These are phyloP conservation scores for Bradypus variegatus DNA, from an alignment of 2,797 vertebrate species.

Conservation along the genomic window DNA sequence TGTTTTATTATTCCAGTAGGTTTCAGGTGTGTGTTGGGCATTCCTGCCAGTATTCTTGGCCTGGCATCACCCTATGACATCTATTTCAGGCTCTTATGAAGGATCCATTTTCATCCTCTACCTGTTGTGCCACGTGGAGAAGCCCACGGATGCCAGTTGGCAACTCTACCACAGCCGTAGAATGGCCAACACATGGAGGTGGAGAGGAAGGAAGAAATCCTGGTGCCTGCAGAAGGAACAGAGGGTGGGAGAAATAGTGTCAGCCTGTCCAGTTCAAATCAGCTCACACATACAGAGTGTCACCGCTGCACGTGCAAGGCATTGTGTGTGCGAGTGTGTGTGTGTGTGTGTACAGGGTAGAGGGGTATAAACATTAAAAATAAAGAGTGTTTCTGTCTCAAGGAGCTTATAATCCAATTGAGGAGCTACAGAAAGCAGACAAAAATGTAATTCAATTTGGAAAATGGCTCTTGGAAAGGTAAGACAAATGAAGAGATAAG, in stretches of 20 bases:
- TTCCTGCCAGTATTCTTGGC: background rate
- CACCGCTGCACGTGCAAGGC: background rate
- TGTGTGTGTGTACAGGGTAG: background rate
- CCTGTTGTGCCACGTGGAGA: background rate
- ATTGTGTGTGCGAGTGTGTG: background rate
- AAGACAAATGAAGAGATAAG: background rate
- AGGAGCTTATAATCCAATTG: background rate
- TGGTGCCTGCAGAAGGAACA: background rate
- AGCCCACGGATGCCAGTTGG: background rate
- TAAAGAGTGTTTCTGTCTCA: background rate
- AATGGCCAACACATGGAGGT: background rate
- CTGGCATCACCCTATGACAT: background rate
- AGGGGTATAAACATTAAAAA: background rate
- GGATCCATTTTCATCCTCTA: background rate
- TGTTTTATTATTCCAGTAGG: background rate
- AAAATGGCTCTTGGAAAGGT: background rate
- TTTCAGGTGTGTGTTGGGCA: background rate
- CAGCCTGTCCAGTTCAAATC: background rate
- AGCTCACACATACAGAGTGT: fast-evolving
- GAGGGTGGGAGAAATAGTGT: background rate
- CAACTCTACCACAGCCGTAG: background rate
- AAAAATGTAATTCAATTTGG: background rate
- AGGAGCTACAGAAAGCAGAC: background rate
- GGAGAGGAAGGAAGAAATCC: background rate
- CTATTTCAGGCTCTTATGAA: background rate